Percentiles rank a stretch among this genome's conserved stretches.
These are phyloP conservation scores for Isichthys henryi DNA, from an alignment of 2,113 vertebrate genomes.

Conservation along the genomic window DNA sequence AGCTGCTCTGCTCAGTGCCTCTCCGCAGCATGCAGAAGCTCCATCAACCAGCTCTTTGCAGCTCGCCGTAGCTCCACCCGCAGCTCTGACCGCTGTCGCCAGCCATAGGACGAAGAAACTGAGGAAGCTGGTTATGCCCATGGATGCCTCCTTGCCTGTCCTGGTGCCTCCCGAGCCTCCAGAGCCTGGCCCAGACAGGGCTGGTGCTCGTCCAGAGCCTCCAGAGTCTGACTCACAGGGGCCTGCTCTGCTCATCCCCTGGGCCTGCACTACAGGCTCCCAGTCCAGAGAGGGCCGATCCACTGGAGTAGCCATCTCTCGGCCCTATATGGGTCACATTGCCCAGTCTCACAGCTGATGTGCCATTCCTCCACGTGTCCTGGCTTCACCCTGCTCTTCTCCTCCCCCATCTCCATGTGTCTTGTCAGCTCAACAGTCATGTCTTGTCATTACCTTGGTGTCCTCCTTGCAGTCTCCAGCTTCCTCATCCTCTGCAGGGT, in stretches of 20 bases:
- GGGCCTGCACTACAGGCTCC: too few species aligned
- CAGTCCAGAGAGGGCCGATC: too few species aligned
- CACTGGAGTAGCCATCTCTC: too few species aligned
- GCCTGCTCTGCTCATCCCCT: too few species aligned
- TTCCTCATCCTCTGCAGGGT: background rate
- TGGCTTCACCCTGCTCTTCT: background rate
- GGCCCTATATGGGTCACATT: background rate
- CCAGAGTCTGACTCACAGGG: too few species aligned
- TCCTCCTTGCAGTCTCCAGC: background rate
- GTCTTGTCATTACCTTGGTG: background rate
- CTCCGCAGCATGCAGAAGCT: background rate
- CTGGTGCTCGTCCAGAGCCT: too few species aligned
- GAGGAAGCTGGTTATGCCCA: background rate
- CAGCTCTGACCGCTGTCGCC: background rate
- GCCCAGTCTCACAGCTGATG: too few species aligned
- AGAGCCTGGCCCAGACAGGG: too few species aligned
- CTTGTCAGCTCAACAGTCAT: too few species aligned
- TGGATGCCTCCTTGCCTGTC: background rate
- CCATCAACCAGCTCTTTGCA: background rate
- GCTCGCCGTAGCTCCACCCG: background rate
- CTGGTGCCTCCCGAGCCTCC: background rate
- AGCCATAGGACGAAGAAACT: background rate
- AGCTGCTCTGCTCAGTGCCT: too few species aligned
- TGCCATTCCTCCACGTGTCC: background rate
- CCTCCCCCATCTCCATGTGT: too few species aligned